These are phyloP conservation scores for Lethenteron camtschaticum DNA, from an alignment of 2,113 vertebrate genomes.

Conservation along the genomic window DNA sequence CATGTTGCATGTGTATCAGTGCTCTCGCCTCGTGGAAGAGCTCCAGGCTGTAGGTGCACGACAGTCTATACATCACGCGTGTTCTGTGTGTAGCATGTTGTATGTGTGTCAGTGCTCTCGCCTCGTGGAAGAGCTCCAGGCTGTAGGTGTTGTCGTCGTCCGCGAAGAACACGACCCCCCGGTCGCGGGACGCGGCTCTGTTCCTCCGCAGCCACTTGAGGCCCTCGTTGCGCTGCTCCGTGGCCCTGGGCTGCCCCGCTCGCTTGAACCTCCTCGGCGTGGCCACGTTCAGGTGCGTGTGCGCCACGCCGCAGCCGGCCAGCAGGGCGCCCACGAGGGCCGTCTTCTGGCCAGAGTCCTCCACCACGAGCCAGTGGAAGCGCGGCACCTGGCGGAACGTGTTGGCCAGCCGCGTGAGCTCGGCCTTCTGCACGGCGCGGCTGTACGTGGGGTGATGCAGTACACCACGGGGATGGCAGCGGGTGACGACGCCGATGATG, in stretches of 20 bases:
- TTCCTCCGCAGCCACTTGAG: constrained; percentile 54
- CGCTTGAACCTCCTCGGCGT: constrained; percentile 83
- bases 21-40: too few relatives aligned
- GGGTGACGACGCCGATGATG: background rate
- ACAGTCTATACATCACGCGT: too few relatives aligned
- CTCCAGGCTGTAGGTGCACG: too few relatives aligned
- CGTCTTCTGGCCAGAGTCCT: constrained; percentile 50
- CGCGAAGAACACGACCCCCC: constrained; percentile 78
- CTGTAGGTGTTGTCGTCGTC: constrained; percentile 98
- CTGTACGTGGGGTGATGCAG: constrained; percentile 82
- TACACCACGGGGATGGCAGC: constrained; percentile 43
- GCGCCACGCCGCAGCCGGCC: constrained; percentile 42
- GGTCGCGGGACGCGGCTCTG: constrained; percentile 29
- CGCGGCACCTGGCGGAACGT: constrained; percentile 73
- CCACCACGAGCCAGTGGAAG: constrained; percentile 81
- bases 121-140: constrained; percentile 89
- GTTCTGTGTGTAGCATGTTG: too few relatives aligned
- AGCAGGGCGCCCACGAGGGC: constrained; percentile 65
- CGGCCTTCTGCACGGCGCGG: constrained; percentile 79
- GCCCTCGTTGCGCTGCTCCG: constrained; percentile 76
- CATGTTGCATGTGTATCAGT: too few relatives aligned
- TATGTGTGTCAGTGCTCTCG: background rate
- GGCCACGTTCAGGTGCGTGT: constrained; percentile 66
- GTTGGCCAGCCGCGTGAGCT: constrained; percentile 72
- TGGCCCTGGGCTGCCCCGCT: constrained; percentile 62